These are phyloP conservation scores for Callosobruchus maculatus DNA, from an alignment of 2,888 invertebrate species.

Conservation along the genomic window DNA sequence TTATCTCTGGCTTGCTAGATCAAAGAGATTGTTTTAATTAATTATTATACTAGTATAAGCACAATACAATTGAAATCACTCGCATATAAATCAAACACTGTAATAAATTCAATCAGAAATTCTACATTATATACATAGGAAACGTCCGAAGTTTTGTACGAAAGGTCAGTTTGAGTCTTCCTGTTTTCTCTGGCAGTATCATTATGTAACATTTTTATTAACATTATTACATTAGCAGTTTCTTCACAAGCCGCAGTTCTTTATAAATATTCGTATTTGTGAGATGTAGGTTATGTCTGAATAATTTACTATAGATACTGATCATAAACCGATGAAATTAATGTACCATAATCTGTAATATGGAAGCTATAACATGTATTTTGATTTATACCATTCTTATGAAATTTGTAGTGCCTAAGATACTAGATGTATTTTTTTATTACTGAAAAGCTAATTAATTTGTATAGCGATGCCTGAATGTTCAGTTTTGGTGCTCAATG, in stretches of 20 bases:
- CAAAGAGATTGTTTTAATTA: background rate
- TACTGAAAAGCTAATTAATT: too few species aligned
- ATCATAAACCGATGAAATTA: too few species aligned
- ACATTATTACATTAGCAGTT: background rate
- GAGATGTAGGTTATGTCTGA: background rate
- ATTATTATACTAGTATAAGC: background rate
- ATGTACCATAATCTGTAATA: background rate
- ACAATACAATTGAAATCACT: background rate
- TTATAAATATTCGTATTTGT: background rate
- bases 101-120: background rate
- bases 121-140: background rate
- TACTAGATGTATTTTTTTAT: too few species aligned
- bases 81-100: background rate
- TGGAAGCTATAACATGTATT: background rate
- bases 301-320: background rate
- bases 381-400: background rate
- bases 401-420: background rate
- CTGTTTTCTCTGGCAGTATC: background rate
- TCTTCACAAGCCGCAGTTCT: background rate
- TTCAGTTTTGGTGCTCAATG: too few species aligned
- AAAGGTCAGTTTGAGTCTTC: background rate
- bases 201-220: background rate
- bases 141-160: background rate
- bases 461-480: too few species aligned
- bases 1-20: background rate